Evolutionary conservation across 2,797 vertebrate species (phyloP).

Genomic region (Pitangus sulphuratus): DNA sequence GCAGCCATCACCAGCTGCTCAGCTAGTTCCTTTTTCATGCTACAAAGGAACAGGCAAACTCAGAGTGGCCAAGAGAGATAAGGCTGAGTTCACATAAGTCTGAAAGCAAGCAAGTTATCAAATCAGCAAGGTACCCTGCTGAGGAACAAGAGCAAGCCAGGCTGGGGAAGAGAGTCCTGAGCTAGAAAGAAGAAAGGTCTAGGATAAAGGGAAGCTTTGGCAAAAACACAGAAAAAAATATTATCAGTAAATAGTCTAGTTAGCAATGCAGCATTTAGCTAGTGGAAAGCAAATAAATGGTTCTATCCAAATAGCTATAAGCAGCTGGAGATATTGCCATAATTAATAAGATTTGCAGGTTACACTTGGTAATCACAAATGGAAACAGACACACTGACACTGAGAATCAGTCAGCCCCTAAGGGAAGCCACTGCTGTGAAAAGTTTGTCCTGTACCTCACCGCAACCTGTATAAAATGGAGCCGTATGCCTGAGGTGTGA

Average conservation of each 20-base stretch:
- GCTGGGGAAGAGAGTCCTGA: not conserved
- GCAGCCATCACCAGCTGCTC: not conserved
- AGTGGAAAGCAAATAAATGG: not conserved
- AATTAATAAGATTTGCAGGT: not conserved
- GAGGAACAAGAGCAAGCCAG: not conserved
- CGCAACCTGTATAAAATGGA: accelerated
- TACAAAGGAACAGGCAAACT: not conserved
- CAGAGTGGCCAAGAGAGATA: not conserved
- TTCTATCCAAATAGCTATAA: not conserved
- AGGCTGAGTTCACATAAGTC: not conserved
- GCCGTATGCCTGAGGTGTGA: too few species aligned
- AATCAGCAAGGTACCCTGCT: not conserved
- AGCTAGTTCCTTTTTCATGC: not conserved
- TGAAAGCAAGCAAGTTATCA: not conserved
- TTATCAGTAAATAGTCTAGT: not conserved
- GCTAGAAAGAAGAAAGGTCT: not conserved
- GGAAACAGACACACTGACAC: not conserved
- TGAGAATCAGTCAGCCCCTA: not conserved
- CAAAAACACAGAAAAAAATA: not conserved
- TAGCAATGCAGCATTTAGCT: not conserved
- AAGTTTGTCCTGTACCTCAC: not conserved
- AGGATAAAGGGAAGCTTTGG: not conserved
- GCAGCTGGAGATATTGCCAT: not conserved
- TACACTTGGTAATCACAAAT: not conserved
- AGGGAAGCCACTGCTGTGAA: not conserved